Evolutionary conservation across 2,888 invertebrate species (phyloP), one percentile per base, ranked within the genome.

Genomic region (Petrolisthes cinctipes): DNA sequence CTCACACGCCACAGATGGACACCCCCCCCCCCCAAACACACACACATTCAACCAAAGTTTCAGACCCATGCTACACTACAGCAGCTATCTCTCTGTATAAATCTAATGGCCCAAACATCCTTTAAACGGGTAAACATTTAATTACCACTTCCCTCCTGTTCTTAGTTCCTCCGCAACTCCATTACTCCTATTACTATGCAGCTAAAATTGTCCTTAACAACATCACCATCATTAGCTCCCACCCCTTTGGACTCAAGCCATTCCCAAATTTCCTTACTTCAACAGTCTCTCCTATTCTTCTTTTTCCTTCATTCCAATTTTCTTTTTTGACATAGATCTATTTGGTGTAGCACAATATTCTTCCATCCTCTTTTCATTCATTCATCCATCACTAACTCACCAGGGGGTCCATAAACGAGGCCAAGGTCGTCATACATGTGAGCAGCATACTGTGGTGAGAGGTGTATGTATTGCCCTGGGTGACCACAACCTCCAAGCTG

Each of bases 401-500:
- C 87, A 37, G 87, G 87, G 5, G 83, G 57, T 17, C 87, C 87
- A n/a, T 80, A 87, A 17, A 20, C 79, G 51, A 61, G 73, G 9
- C 11, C 14, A 4, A 73, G 5, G 3, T 82, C 6, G 4, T n/a
- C 37, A 20, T 85, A 85, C 88, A 88, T 88, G 61, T 66, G 4
- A 23, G 85, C 53, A 37, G 75, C 82, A 83, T 91, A 92, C 68
- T 89, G 86, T 2, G 91, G 91, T 0, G 92, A 91, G 23, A 92
- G 85, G 83, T 92, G 92, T 66, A 92, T 91, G 82, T 91, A 92
- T 51, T 89, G 86, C 20, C 92, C 92, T 0, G 91, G 91, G 75
- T 92, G 91, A 9, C 92, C 92, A 81, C 92, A 92, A 6, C 91
- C 91, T 7, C 91, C 91, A 9, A 91, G 91, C 82, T 92, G 92